phyloP scores from a whole-genome alignment of 2,113 vertebrate genomes.

The Nycticebus coucang region DNA sequence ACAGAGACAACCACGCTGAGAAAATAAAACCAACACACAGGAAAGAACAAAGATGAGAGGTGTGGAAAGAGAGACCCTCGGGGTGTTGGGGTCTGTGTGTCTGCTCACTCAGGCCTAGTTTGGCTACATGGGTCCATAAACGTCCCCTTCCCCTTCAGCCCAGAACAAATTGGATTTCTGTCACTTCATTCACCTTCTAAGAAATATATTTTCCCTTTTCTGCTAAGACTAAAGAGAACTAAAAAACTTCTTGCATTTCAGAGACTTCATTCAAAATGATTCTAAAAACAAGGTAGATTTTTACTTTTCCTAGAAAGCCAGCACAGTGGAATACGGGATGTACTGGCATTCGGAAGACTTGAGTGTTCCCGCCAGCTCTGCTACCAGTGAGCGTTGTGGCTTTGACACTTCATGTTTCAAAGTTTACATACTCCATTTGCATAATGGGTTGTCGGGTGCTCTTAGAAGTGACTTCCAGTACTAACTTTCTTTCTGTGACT shows the following conservation, averaged over 20 bases:
- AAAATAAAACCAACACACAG: not conserved
- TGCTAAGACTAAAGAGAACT: slow-evolving; percentile 40
- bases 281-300: slow-evolving; percentile 35
- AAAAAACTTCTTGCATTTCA: slow-evolving; percentile 49
- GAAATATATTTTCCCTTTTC: slow-evolving; percentile 52
- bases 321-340: not conserved
- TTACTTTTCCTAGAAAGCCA: slow-evolving; percentile 29
- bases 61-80: not conserved
- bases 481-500: not conserved
- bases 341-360: not conserved
- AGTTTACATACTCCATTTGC: not conserved
- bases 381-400: not conserved
- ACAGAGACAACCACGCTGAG: not conserved
- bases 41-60: not conserved
- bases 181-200: slow-evolving; percentile 42
- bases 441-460: not conserved
- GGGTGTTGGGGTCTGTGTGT: not conserved
- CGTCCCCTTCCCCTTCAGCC: not conserved
- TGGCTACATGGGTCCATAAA: slow-evolving; percentile 1
- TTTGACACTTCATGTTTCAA: not conserved
- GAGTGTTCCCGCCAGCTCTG: not conserved
- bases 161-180: slow-evolving; percentile 39
- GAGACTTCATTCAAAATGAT: slow-evolving; percentile 56
- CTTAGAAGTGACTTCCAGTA: not conserved
- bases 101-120: not conserved